These are phyloP conservation scores for Agonum fuliginosum DNA, from an alignment of 2,888 invertebrate genomes.

Conservation along the genomic window DNA sequence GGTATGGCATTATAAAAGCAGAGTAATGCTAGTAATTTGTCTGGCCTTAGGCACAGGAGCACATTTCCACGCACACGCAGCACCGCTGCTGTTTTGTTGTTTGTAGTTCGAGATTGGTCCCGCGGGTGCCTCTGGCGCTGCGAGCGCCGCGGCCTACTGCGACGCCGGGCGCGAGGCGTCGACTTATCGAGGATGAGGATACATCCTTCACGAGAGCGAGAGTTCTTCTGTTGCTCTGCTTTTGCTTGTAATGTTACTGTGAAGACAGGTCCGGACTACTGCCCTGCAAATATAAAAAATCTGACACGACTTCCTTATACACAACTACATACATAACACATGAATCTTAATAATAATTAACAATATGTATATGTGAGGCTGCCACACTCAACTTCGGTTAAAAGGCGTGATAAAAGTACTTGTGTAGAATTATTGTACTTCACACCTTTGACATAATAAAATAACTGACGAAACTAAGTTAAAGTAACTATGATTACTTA, in stretches of 20 bases:
- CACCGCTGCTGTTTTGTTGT: slow-evolving; percentile 52
- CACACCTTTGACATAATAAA: too few species aligned
- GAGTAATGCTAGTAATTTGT: slow-evolving; percentile 56
- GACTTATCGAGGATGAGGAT: slow-evolving; percentile 47
- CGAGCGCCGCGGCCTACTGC: neutral
- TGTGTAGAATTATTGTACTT: too few species aligned
- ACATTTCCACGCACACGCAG: neutral
- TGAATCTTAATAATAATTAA: too few species aligned
- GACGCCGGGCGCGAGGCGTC: slow-evolving; percentile 3
- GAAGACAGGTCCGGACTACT: neutral
- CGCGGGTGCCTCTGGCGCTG: slow-evolving; percentile 45
- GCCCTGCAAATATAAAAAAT: neutral
- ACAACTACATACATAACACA: too few species aligned
- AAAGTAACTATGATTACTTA: too few species aligned
- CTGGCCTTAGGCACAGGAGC: slow-evolving; percentile 43
- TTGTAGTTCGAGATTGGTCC: slow-evolving; percentile 54
- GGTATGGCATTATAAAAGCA: slow-evolving; percentile 56
- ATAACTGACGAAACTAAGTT: too few species aligned
- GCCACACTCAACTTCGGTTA: too few species aligned
- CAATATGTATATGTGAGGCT: too few species aligned
- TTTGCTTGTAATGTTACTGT: neutral
- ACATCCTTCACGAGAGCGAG: slow-evolving; percentile 20
- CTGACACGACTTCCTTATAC: too few species aligned
- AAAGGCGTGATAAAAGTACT: too few species aligned
- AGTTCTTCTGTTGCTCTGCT: neutral